phyloP scores from a whole-genome alignment of 2,113 vertebrate genomes.

The Melanotaenia duboulayi region DNA sequence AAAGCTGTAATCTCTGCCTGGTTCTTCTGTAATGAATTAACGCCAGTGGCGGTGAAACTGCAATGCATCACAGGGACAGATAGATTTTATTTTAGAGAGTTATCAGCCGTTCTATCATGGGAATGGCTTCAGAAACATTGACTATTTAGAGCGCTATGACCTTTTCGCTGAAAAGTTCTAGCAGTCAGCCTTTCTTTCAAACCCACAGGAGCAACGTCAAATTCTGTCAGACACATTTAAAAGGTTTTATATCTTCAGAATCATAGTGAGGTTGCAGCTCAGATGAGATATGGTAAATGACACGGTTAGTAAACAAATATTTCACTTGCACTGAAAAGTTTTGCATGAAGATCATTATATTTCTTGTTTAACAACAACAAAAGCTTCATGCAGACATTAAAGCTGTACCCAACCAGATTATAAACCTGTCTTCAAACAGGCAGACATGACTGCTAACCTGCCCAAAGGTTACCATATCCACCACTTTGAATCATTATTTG shows the following conservation, averaged over 20 bases:
- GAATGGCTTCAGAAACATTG: constrained; percentile 52
- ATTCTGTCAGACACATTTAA: constrained; percentile 31
- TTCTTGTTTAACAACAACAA: no score
- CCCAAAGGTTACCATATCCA: no score
- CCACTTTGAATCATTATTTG: no score
- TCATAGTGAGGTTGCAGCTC: constrained; percentile 34
- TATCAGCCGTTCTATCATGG: constrained; percentile 69
- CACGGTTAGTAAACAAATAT: constrained; percentile 19
- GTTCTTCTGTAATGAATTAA: constrained; percentile 78
- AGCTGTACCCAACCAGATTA: not conserved
- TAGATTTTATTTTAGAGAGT: constrained; percentile 67
- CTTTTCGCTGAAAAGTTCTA: constrained; percentile 63
- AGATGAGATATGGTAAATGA: constrained; percentile 8
- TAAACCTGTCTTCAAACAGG: not conserved
- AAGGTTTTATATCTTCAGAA: constrained; percentile 36
- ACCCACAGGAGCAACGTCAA: constrained; percentile 30
- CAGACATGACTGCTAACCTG: no score
- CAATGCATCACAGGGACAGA: constrained; percentile 64
- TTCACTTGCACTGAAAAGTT: not conserved
- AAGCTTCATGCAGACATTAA: no score
- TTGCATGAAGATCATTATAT: no score
- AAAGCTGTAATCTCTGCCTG: constrained; percentile 73
- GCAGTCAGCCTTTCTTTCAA: constrained; percentile 65
- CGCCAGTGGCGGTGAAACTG: constrained; percentile 59
- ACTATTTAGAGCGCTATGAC: constrained; percentile 67